Evolutionary conservation across 2,113 vertebrate genomes (phyloP), one percentile per base, ranked within the genome.

Genomic region (Rhinolophus ferrumequinum): DNA sequence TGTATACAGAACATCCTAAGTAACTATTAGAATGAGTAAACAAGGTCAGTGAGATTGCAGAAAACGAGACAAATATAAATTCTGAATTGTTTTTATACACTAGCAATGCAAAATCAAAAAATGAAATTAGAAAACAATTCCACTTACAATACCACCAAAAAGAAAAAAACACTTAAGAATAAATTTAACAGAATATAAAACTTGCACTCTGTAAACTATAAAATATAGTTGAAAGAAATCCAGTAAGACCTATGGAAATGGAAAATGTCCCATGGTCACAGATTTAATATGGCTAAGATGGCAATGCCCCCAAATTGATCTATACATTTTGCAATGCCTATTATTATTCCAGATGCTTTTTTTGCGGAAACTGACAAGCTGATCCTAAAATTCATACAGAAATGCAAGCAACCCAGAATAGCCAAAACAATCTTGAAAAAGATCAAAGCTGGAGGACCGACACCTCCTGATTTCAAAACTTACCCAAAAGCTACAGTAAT

Each of bases 101-200:
- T 26, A 69, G 41, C 15, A 88, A n/a, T 3, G 6, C 64, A 95
- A 15, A 56, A 41, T 30, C 64, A 24, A 44, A 81, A 85, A 72
- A 76, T n/a, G 22, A 82, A 94, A 81, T 75, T 22, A 72, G 56
- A 62, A 94, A 82, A 54, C 19, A 85, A 79, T 72, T 70, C 41
- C 28, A 94, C 67, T 81, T 54, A 44, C 2, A 64, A 69, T 47
- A 62, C 2, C 16, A n/a, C 14, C 8, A 19, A 24, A 70, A 81
- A 70, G 21, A 93, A 84, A 30, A 90, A 47, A 73, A 95, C 13
- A 60, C 8, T 41, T 62, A 62, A 18, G 28, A 85, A 85, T 75
- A 79, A 54, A 54, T 67, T 88, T 33, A 92, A 85, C 60, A 79
- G 89, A 73, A 75, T 58, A 79, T 12, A 87, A 95, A 93, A 87